Conservation (phyloP, 2,888 invertebrate species). For the Gymnoscelis rufifasciata region DNA sequence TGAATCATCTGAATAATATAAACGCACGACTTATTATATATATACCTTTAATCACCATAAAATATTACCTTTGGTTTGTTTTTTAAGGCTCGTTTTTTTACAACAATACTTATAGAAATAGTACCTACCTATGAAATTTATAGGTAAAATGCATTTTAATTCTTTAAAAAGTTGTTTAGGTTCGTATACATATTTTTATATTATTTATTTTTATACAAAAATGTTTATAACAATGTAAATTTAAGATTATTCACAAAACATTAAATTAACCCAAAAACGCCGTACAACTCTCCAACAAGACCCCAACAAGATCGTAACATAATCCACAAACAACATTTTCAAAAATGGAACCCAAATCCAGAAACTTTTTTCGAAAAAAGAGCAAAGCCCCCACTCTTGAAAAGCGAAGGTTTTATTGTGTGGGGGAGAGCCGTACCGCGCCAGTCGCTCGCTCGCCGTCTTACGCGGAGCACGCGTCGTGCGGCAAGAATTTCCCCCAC, state of each 20-base stretch:
- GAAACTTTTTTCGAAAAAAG: conserved; percentile 44
- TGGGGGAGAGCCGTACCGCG: conserved; percentile 47
- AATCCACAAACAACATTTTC: conserved; percentile 24
- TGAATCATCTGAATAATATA: conserved; percentile 21
- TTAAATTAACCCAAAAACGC: neutral
- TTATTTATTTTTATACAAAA: no score
- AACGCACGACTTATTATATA: neutral
- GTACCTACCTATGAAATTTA: no score
- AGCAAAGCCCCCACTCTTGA: conserved; percentile 57
- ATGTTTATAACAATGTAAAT: no score
- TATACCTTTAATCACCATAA: conserved; percentile 1
- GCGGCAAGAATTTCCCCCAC: conserved; percentile 65
- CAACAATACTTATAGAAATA: no score
- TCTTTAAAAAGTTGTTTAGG: no score
- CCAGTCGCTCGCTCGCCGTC: conserved; percentile 67
- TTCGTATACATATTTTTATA: no score
- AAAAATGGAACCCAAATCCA: conserved; percentile 27
- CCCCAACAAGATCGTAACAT: conserved; percentile 12
- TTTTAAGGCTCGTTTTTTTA: no score
- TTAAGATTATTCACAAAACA: no score
- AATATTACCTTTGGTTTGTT: neutral
- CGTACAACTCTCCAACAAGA: conserved; percentile 8
- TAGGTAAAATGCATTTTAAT: no score
- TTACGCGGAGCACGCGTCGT: conserved; percentile 60
- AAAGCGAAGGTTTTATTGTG: conserved; percentile 68